phyloP scores from a whole-genome alignment of 2,113 vertebrate species.

The Dinomys branickii region DNA sequence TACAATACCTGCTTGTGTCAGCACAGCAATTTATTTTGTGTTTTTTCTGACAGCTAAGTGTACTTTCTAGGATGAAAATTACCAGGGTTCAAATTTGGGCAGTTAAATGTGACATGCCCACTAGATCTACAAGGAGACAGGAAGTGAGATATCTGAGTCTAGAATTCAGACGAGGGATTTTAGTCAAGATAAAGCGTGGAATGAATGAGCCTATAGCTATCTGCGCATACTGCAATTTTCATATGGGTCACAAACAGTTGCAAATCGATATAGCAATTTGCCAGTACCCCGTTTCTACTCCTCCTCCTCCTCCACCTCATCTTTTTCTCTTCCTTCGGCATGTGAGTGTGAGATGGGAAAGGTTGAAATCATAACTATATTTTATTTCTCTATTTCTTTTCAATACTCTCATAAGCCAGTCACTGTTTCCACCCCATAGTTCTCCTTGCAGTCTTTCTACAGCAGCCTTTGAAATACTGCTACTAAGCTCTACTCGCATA shows the following conservation, averaged over 20 bases:
- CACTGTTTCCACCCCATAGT: neutral
- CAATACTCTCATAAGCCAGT: neutral
- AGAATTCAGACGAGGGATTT: neutral
- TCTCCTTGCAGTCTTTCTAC: neutral
- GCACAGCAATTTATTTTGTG: neutral
- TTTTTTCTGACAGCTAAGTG: neutral
- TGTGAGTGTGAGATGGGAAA: neutral
- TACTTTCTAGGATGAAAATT: neutral
- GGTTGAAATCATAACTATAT: neutral
- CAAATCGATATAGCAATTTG: neutral
- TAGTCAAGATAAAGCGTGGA: neutral
- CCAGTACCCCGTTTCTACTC: neutral
- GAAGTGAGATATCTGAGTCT: neutral
- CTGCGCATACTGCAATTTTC: neutral
- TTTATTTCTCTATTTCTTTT: neutral
- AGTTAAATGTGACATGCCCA: neutral
- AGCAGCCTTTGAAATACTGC: neutral
- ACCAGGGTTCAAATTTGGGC: neutral
- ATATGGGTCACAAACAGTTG: neutral
- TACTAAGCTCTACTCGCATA: neutral
- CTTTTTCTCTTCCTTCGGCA: neutral
- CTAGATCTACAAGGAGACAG: neutral
- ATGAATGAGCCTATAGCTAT: no score
- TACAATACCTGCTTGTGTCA: neutral
- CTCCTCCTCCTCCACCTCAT: neutral